Evolutionary conservation across 1,140 invertebrate genomes (phyloP).

Genomic region (Hirudo medicinalis): DNA sequence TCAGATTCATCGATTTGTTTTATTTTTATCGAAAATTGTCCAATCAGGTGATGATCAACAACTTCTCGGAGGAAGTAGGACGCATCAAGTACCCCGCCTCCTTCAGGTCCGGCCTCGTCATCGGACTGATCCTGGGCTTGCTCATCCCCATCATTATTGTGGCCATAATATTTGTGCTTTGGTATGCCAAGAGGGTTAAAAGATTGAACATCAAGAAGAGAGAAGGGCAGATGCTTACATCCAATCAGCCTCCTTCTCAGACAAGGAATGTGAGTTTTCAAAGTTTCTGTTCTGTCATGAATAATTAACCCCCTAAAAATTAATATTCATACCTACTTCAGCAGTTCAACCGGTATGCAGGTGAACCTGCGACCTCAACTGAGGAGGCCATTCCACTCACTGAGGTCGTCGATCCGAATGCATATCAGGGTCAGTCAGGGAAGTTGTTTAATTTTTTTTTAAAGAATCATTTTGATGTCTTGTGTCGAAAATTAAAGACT

Average conservation of each 20-base stretch:
- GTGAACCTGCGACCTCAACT: too few species aligned
- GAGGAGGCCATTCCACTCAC: too few species aligned
- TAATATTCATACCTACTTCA: too few species aligned
- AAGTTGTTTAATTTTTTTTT: too few species aligned
- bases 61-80: neutral
- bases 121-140: neutral
- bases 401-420: too few species aligned
- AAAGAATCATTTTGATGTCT: too few species aligned
- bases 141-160: neutral
- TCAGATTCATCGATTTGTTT: too few species aligned
- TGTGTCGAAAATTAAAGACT: too few species aligned
- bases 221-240: neutral
- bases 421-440: too few species aligned
- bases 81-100: neutral
- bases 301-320: too few species aligned
- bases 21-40: neutral
- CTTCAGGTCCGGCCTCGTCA: neutral
- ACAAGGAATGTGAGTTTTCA: neutral
- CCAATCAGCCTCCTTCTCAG: neutral
- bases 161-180: neutral
- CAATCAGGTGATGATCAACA: slow-evolving; percentile 7
- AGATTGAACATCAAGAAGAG: neutral
- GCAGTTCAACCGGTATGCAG: too few species aligned
- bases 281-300: neutral
- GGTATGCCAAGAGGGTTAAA: neutral